Base-by-base conservation (phyloP, 2,888 invertebrate species). In the Cheilosia vernalis region DNA sequence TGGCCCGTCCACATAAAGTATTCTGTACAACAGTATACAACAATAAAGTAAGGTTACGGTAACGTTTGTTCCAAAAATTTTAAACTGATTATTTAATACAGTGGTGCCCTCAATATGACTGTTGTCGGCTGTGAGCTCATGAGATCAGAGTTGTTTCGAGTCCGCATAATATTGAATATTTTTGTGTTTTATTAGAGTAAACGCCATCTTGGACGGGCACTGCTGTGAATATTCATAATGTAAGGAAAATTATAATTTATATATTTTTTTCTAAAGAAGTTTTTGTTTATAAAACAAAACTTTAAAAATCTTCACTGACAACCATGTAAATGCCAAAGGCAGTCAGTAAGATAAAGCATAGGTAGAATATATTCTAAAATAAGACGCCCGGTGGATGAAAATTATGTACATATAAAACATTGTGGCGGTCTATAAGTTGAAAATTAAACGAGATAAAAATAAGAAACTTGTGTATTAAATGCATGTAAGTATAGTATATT, bases 321-420 rank as follows among this genome's bases (percentile, higher is more conserved):
- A 56, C 69, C 6, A 51, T 76, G 67, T 76, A 69, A 1, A 49
- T 66, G 21, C 10, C 0, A 66, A 60, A 19, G n/a, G 15, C 27
- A 51, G 49, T 74, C 40, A 44, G 67, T 73, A 64, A 17, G n/a
- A 47, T 67, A 7, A 63, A 40, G 13, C 33, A 55, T 66, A 70
- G 66, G 79, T 84, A 70, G 69, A 84, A 53, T 70, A 80, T 84
- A 70, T 84, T 84, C 84, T 84, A 84, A 84, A 84, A 58, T 76
- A 76, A 79, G 84, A 80, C 84, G 9, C 64, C 80, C 70, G 61
- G 49, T 79, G 66, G 47, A 64, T 21, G 53, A 47, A 24, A 49
- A 33, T 55, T 84, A n/a, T n/a, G 84, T 84, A 84, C 60, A 84
- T 80, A 79, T 24, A 4, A 64, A 60, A 66, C 69, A 40, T 74